Evolutionary conservation across 1,140 invertebrate genomes (phyloP), one percentile per base, ranked within the genome.

Genomic region (Sycophaga agraensis): DNA sequence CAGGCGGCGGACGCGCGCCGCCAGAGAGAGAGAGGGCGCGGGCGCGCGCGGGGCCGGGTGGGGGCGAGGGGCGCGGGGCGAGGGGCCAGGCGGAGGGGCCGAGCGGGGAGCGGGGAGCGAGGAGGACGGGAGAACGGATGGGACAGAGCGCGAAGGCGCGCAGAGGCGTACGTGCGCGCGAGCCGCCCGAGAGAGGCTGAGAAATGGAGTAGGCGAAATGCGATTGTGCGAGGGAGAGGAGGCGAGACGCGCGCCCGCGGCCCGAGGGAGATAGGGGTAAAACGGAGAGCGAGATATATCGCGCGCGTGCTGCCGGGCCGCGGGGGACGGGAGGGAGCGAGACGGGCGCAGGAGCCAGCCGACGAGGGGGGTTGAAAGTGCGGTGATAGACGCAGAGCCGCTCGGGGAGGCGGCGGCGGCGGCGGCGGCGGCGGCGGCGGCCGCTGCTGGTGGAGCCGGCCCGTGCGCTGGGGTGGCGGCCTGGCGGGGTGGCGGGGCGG

Each of bases 51-150:
- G 22, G 50, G 43, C 31, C 17, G 50, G 45, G 61, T 21, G 60
- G 62, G 56, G 9, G 28, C 48, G 39, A 43, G 5, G 16, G 24
- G 31, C 14, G 37, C 6, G 26, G 58, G 26, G 54, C 22, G 24
- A 50, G 50, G 48, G 56, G 62, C 53, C 43, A 57, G 28, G 65
- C 49, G 49, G 31, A 64, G 49, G 48, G 45, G 66, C 59, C 22
- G 62, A 45, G 16, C 40, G 57, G n/a, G n/a, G n/a, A n/a, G n/a
- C n/a, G n/a, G n/a, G n/a, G n/a, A 49, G 61, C 46, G 57, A 67
- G 60, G 61, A 69, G 48, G 69, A 54, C 31, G 67, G 63, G 50
- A 51, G 46, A 49, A 39, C 35, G 35, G 53, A 65, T 46, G 45
- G 49, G 31, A 55, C 48, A 37, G 21, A 21, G 12, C 16, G 42